Evolutionary conservation across 2,797 vertebrate genomes (phyloP).

Genomic region (Coregonus suidteri): DNA sequence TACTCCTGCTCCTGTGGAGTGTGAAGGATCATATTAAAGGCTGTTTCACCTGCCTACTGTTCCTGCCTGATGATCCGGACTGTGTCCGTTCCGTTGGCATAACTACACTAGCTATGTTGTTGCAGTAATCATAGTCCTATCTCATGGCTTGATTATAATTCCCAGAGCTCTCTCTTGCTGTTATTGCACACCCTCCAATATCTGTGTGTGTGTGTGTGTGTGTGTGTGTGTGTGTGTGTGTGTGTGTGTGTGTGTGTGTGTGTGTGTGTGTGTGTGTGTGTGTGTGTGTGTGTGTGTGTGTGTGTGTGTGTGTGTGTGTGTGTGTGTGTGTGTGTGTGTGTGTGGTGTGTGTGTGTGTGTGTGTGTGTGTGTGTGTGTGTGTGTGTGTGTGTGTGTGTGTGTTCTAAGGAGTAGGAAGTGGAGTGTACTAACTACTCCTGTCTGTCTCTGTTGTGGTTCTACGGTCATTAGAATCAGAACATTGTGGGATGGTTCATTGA

Average conservation of each 20-base stretch:
- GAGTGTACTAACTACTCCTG: constrained; percentile 40
- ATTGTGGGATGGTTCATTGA: constrained; percentile 55
- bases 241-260: neutral
- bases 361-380: neutral
- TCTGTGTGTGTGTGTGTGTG: neutral
- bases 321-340: constrained; percentile 1
- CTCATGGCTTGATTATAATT: neutral
- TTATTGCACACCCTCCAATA: neutral
- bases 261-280: neutral
- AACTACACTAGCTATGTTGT: constrained; percentile 15
- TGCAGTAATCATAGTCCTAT: neutral
- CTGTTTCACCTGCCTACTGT: neutral
- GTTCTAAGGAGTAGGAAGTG: constrained; percentile 13
- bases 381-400: neutral
- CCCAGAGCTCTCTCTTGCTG: neutral
- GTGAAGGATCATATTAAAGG: neutral
- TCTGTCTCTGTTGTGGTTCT: constrained; percentile 56
- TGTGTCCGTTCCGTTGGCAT: neutral
- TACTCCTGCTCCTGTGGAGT: constrained; percentile 1
- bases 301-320: neutral
- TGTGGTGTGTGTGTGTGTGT: neutral
- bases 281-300: neutral
- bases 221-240: neutral
- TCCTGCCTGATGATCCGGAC: neutral
- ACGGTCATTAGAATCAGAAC: constrained; percentile 56